phyloP scores from a whole-genome alignment of 2,797 vertebrate species.

The Hozukius guyotensis region DNA sequence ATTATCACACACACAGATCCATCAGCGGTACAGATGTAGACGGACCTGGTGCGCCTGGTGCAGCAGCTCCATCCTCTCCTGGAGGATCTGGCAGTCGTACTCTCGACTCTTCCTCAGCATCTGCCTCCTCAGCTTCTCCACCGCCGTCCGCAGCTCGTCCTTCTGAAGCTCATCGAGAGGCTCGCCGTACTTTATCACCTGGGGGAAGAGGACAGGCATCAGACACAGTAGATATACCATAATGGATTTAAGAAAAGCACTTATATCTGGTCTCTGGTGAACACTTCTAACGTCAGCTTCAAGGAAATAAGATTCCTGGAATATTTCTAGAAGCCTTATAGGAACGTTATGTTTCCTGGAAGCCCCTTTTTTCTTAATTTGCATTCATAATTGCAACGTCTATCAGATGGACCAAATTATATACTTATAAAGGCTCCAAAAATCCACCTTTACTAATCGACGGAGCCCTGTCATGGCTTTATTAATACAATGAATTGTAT shows the following conservation, averaged over 20 bases:
- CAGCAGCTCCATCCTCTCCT: slow-evolving; percentile 98
- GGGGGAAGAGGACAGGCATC: not conserved
- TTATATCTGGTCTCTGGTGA: not conserved
- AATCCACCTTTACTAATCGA: no score
- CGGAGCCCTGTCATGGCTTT: no score
- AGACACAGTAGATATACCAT: not conserved
- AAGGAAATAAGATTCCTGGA: not conserved
- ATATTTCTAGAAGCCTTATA: no score
- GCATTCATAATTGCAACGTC: not conserved
- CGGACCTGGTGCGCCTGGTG: slow-evolving; percentile 97
- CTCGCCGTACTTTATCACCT: slow-evolving; percentile 95
- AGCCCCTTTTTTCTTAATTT: not conserved
- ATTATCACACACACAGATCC: not conserved
- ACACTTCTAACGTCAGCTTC: not conserved
- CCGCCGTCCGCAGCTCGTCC: slow-evolving; percentile 93
- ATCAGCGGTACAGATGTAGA: not conserved
- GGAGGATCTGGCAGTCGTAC: slow-evolving; percentile 97
- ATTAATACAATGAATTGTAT: no score
- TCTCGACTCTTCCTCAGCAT: slow-evolving; percentile 98
- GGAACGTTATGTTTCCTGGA: not conserved
- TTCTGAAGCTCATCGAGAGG: slow-evolving; percentile 93
- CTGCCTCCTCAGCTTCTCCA: slow-evolving; percentile 96
- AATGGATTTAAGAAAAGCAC: no score
- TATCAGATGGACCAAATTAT: no score
- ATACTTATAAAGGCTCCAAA: no score